Conservation (phyloP, 2,113 vertebrate species). For the Corythaeola cristata region DNA sequence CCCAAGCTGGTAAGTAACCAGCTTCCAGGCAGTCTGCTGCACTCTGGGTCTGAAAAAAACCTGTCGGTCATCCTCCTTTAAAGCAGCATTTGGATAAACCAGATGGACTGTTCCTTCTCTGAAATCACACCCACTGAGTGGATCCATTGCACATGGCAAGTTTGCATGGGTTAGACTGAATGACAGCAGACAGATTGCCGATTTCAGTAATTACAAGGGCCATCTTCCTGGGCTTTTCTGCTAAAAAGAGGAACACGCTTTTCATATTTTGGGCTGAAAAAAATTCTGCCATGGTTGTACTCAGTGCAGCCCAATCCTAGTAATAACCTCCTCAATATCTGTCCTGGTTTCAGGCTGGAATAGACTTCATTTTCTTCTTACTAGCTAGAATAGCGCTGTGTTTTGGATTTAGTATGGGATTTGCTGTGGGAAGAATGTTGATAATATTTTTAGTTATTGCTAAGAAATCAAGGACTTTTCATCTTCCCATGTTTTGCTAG, state of each 20-base stretch:
- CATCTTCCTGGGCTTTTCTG: neutral
- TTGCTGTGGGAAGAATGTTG: too few species aligned
- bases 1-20: neutral
- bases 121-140: slow-evolving; percentile 20
- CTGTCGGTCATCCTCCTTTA: slow-evolving; percentile 11
- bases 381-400: too few species aligned
- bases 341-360: too few species aligned
- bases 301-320: neutral
- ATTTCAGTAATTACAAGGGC: slow-evolving; percentile 26
- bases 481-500: too few species aligned
- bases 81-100: slow-evolving; percentile 49
- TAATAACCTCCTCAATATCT: neutral
- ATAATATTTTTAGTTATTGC: too few species aligned
- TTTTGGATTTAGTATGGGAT: too few species aligned
- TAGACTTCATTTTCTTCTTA: too few species aligned
- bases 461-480: too few species aligned
- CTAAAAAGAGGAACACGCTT: neutral
- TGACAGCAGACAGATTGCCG: slow-evolving; percentile 30
- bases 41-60: neutral
- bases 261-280: neutral
- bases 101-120: slow-evolving; percentile 43
- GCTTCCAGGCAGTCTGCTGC: neutral
- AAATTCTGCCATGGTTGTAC: neutral
- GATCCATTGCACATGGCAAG: neutral
- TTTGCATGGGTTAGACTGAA: neutral